Evolutionary conservation across 2,888 invertebrate species (phyloP).

Genomic region (Plebejus argus): DNA sequence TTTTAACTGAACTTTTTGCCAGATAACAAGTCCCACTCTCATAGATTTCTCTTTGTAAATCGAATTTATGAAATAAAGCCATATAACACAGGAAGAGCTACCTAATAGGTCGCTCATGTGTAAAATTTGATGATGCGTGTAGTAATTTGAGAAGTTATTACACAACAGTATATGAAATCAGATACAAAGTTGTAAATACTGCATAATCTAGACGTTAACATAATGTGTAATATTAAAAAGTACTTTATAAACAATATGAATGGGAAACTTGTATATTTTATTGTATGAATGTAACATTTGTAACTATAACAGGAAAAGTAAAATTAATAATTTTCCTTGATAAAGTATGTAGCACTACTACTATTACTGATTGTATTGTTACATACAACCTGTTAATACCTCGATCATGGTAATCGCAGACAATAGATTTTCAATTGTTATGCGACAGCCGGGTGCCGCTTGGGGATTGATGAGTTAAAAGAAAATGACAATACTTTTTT

Average conservation of each 20-base stretch:
- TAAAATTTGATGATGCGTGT: conserved; percentile 27
- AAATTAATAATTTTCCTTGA: neutral
- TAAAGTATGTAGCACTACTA: neutral
- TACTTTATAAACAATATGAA: neutral
- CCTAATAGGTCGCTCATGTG: conserved; percentile 3
- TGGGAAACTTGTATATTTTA: neutral
- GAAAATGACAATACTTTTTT: too few relatives aligned
- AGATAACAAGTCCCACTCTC: neutral
- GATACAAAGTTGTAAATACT: neutral
- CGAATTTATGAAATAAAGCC: neutral
- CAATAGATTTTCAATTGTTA: too few relatives aligned
- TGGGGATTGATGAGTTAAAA: too few relatives aligned
- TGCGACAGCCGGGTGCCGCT: too few relatives aligned
- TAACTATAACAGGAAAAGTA: conserved; percentile 6
- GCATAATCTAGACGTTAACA: neutral
- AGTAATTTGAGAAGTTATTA: conserved; percentile 13
- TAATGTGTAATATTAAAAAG: neutral
- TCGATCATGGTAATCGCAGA: too few relatives aligned
- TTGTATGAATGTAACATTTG: neutral
- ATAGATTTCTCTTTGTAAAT: neutral
- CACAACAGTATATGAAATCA: neutral
- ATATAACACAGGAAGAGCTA: conserved; percentile 13
- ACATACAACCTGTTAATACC: too few relatives aligned
- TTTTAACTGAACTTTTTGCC: neutral
- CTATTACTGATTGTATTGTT: too few relatives aligned